A percentile compares a stretch with the other conserved stretches of the same genome.
Evolutionary conservation across 1,140 invertebrate species (phyloP).

Genomic region (Lepidurus packardi): DNA sequence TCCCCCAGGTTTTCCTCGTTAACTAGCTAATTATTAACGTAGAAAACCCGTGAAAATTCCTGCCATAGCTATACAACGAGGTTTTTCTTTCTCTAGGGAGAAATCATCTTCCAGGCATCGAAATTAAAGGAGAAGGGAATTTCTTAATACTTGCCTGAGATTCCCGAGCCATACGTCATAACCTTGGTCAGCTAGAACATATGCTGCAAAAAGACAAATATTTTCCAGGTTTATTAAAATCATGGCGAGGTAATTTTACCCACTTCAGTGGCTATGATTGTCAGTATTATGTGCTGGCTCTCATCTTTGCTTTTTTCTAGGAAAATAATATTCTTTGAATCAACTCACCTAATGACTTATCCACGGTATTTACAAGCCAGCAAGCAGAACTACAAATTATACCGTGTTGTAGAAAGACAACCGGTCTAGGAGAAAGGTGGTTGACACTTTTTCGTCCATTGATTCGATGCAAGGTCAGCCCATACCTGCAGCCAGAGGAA

Average conservation of each 20-base stretch:
- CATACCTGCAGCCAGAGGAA: slow-evolving; percentile 47
- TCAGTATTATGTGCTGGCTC: too few species aligned
- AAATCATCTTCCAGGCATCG: too few species aligned
- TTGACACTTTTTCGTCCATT: slow-evolving; percentile 36
- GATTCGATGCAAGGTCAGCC: slow-evolving; percentile 52
- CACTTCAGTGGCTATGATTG: slow-evolving; percentile 35
- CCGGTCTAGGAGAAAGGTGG: slow-evolving; percentile 43
- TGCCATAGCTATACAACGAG: too few species aligned
- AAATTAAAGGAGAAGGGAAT: too few species aligned
- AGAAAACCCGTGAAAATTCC: too few species aligned
- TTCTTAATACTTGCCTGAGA: slow-evolving; percentile 19
- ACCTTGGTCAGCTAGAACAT: slow-evolving; percentile 62
- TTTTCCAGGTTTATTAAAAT: not conserved
- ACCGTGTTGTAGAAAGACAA: slow-evolving; percentile 62
- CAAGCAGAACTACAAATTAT: slow-evolving; percentile 58
- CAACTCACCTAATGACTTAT: slow-evolving; percentile 55
- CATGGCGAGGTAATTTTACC: not conserved
- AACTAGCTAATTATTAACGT: too few species aligned
- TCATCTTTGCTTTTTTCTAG: too few species aligned
- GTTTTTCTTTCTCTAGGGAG: too few species aligned
- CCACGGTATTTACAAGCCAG: slow-evolving; percentile 58
- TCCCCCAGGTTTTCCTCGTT: too few species aligned
- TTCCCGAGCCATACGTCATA: slow-evolving; percentile 68
- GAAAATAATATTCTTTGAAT: too few species aligned
- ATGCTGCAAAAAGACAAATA: slow-evolving; percentile 40